phyloP scores from a whole-genome alignment of 2,113 vertebrate genomes.

The Dasyurus viverrinus region DNA sequence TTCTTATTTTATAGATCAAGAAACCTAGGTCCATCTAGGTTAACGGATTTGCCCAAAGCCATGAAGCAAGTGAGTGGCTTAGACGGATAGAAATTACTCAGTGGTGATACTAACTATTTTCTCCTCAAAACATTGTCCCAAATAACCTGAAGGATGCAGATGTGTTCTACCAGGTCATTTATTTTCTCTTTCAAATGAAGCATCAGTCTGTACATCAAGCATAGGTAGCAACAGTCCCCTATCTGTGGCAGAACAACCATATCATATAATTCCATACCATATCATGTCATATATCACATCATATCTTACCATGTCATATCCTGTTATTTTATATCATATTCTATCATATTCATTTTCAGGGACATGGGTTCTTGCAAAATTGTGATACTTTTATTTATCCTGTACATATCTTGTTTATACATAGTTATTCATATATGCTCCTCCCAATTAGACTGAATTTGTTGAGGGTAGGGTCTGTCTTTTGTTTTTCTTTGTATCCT shows the following conservation, averaged over 20 bases:
- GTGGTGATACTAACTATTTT: background rate
- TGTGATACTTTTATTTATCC: background rate
- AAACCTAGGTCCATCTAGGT: background rate
- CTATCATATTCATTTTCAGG: background rate
- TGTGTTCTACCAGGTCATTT: background rate
- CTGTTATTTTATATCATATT: background rate
- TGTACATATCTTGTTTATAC: background rate
- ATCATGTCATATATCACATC: background rate
- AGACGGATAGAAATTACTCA: background rate
- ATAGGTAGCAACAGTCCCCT: background rate
- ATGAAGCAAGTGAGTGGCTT: background rate
- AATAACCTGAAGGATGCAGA: background rate
- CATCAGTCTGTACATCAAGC: rapidly evolving
- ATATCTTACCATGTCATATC: background rate
- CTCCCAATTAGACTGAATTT: background rate
- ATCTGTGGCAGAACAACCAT: background rate
- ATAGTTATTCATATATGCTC: background rate
- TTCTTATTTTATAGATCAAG: background rate
- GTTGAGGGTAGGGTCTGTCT: background rate
- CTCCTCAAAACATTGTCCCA: background rate
- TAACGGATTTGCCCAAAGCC: background rate
- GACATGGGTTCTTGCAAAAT: background rate
- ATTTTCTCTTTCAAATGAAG: background rate
- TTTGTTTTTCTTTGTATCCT: background rate
- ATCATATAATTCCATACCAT: background rate